Evolutionary conservation across 2,888 invertebrate genomes (phyloP), one percentile per base, ranked within the genome.

Genomic region (Deladenus siricidicola): DNA sequence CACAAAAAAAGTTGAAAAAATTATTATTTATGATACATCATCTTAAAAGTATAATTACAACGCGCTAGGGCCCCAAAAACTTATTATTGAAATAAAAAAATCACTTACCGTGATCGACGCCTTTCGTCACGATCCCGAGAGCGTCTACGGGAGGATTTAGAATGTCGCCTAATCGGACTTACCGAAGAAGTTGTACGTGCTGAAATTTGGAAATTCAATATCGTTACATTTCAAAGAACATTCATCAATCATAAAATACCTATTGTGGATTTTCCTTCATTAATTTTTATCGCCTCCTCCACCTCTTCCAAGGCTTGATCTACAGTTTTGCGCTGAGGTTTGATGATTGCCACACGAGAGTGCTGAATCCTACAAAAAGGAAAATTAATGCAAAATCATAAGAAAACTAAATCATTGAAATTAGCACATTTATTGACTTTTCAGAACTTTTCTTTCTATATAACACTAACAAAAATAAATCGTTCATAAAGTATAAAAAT

Each of bases 231-330:
- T 39, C 23, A 26, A 6, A 17, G 39, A 45, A 48, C 51, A 28
- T 8, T 29, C n/a, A 24, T 58, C 58, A 2, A 28, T 34, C 17
- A 39, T 58, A 4, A 19, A 19, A 10, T 34, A 30, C 10, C 48
- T 29, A 42, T 49, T 26, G 47, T 44, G 23, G 44, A 62, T 39
- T 28, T 26, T 34, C 52, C 66, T 23, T 63, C 54, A 24, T 64
- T 56, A n/a, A 48, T 59, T 14, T 58, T 59, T 45, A 98, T 92
- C 0, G 92, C 93, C 80, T 92, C 92, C 80, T 93, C 92, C 58
- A 94, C 91, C 82, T 93, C 93, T 48, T 88, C 86, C 77, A 92
- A 89, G 0, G 92, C 92, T 1, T 90, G 91, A 79, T 92, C 91
- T 79, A 91, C 91, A 70, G 90, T 91, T 80, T 93, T 92, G 0